Conservation (phyloP, 2,113 vertebrate species). For the Elanus axillaris region DNA sequence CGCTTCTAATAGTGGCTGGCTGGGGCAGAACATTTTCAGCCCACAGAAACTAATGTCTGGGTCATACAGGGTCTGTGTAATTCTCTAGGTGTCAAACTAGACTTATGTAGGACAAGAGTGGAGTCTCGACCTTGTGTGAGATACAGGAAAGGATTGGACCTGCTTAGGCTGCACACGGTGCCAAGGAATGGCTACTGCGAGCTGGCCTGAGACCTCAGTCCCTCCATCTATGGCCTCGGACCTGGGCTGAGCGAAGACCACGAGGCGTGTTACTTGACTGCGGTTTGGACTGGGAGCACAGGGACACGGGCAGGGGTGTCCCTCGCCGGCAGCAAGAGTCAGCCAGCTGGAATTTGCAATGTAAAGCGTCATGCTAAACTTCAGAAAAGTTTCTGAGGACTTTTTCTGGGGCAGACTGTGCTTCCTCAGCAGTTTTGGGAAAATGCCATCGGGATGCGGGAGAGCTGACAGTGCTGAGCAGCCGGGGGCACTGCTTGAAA, state of each 20-base stretch:
- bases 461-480: neutral
- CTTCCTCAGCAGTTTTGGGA: neutral
- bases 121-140: neutral
- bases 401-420: neutral
- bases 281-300: neutral
- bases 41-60: neutral
- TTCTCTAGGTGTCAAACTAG: neutral
- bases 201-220: neutral
- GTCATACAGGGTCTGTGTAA: neutral
- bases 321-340: accelerated
- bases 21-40: neutral
- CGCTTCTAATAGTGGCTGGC: neutral
- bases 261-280: accelerated
- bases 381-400: neutral
- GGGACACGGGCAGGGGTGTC: accelerated
- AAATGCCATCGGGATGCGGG: accelerated
- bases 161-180: neutral
- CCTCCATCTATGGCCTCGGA: accelerated
- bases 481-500: neutral
- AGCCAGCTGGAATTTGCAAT: neutral
- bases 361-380: neutral
- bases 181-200: neutral
- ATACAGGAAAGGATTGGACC: neutral
- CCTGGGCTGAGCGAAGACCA: accelerated
- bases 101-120: neutral